phyloP scores from a whole-genome alignment of 1,140 invertebrate genomes.

The Drosophila biarmipes region DNA sequence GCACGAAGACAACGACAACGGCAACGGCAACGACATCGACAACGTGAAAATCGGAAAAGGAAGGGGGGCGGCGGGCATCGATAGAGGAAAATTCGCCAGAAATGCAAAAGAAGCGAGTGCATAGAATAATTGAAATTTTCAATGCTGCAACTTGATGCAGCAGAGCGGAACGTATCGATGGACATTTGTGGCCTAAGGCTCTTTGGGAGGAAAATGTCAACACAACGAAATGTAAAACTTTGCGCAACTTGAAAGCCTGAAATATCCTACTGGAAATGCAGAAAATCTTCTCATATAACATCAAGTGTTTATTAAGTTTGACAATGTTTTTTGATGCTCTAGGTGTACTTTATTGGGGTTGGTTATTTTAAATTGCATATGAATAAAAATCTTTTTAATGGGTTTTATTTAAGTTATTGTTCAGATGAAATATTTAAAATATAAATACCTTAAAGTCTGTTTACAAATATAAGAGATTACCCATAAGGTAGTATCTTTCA shows the following conservation, averaged over 20 bases:
- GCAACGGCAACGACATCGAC: slow-evolving; percentile 17
- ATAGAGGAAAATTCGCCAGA: slow-evolving; percentile 34
- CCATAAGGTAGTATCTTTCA: background rate
- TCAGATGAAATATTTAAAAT: too few relatives aligned
- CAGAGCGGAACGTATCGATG: slow-evolving; percentile 17
- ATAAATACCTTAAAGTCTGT: too few relatives aligned
- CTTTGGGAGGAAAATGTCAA: background rate
- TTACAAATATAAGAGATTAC: too few relatives aligned
- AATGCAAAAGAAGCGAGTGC: slow-evolving; percentile 40
- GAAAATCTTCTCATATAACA: too few relatives aligned
- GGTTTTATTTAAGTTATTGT: too few relatives aligned
- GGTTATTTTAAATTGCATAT: too few relatives aligned
- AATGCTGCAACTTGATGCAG: slow-evolving; percentile 47
- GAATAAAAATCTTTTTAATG: too few relatives aligned
- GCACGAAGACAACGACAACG: slow-evolving; percentile 27
- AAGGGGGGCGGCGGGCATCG: slow-evolving; percentile 19
- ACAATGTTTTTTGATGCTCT: too few relatives aligned
- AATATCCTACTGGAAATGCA: background rate
- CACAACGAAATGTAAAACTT: slow-evolving; percentile 8
- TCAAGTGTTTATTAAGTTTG: background rate
- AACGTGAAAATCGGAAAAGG: slow-evolving; percentile 24
- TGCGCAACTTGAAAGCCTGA: background rate
- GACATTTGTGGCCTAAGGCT: background rate
- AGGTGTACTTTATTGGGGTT: too few relatives aligned
- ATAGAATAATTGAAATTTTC: slow-evolving; percentile 48